Base-by-base conservation (phyloP, 2,113 vertebrate genomes). In the Lasiurus cinereus region DNA sequence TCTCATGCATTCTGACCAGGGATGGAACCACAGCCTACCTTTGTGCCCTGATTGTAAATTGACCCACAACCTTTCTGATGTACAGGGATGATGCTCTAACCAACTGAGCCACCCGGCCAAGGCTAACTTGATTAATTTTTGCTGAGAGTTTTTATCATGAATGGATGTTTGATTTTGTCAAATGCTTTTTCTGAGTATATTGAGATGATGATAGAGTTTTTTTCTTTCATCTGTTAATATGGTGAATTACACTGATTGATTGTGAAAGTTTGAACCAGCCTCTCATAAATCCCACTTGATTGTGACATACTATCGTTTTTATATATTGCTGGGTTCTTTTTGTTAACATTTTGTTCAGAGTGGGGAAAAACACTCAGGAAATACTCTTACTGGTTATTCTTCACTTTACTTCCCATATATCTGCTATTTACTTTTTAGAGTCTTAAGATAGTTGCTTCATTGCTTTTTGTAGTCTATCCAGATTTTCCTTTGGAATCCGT, bases 81-180 rank as follows among this genome's bases (percentile, higher is more conserved):
- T 59, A 24, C 8, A 59, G 56, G 56, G 56, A 59, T 3, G 3
- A 59, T 24, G 21, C 56, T 56, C 19, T 6, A 56, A 56, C 54
- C 19, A 56, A 56, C 22, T 27, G 59, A 62, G 24, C 22, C 24
- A 64, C 27, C 56, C 10, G 4, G 4, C 24, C 59, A 64, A 13
- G 21, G 59, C 24, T 16, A 46, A 73, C 39, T 46, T 73, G 72
- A 73, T 73, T 73, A 73, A 73, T 73, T 73, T 73, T 79, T 79
- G 46, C 66, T 85, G 36, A 79, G 78, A 64, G 52, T 50, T 85
- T 86, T 93, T 43, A 82, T 80, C 82, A 74, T 82, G 73, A 93
- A 86, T 80, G 31, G 76, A 12, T 74, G 19, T 87, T 69, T 39
- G 50, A 29, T 93, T 90, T 82, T 90, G 46, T 90, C 91, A 93